These are phyloP conservation scores for Drosophila busckii DNA, from an alignment of 1,140 invertebrate genomes.

Conservation along the genomic window DNA sequence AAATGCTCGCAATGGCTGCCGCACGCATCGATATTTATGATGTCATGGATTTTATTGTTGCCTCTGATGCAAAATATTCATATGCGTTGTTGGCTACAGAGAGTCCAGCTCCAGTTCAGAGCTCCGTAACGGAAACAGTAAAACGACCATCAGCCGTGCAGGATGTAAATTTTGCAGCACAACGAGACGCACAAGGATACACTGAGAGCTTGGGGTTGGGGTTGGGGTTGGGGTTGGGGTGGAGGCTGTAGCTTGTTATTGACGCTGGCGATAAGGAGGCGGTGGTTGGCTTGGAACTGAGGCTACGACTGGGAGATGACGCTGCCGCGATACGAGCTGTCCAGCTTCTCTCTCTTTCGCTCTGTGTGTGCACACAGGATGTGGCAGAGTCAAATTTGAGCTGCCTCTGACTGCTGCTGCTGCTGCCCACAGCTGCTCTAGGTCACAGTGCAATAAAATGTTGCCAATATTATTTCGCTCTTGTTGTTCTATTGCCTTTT, in stretches of 20 bases:
- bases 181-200: slow-evolving; percentile 68
- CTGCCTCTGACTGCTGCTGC: slow-evolving; percentile 35
- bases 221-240: background rate
- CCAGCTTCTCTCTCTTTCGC: too few species aligned
- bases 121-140: slow-evolving; percentile 66
- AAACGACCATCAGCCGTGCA: slow-evolving; percentile 76
- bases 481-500: slow-evolving; percentile 54
- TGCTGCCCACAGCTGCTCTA: slow-evolving; percentile 43
- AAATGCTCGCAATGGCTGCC: slow-evolving; percentile 67
- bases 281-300: slow-evolving; percentile 4
- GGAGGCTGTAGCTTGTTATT: slow-evolving; percentile 51
- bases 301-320: slow-evolving; percentile 23
- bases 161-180: slow-evolving; percentile 75
- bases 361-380: too few species aligned
- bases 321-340: slow-evolving; percentile 41
- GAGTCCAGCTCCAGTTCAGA: slow-evolving; percentile 1
- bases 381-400: slow-evolving; percentile 64
- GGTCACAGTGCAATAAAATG: slow-evolving; percentile 75
- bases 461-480: slow-evolving; percentile 74
- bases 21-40: slow-evolving; percentile 77
- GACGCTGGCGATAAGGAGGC: slow-evolving; percentile 65
- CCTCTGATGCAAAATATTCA: slow-evolving; percentile 76
- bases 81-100: slow-evolving; percentile 41
- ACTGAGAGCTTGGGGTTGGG: slow-evolving; percentile 2
- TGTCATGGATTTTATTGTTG: slow-evolving; percentile 78